Evolutionary conservation across 2,113 vertebrate genomes (phyloP).

Genomic region (cattle (Bos taurus)): ARS-UCD2.0 NC_037333.1:20694501-20695000

Average conservation of each 20-base stretch:
- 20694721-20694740: neutral
- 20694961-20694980: neutral
- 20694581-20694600: neutral
- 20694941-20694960: neutral
- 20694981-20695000: neutral
- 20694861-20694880: neutral
- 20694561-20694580: neutral
- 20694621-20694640: neutral
- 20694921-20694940: neutral
- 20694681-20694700: neutral
- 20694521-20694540: neutral
- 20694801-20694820: neutral
- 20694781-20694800: neutral
- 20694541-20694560: neutral
- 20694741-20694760: neutral
- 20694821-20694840: neutral
- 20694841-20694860: neutral
- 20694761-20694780: neutral
- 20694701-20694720: neutral
- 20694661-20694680: neutral
- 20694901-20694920: neutral
- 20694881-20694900: neutral
- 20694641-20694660: neutral
- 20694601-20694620: neutral
- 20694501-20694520: neutral